These are phyloP conservation scores for Hapalemur alaotrensis DNA, from an alignment of 2,797 vertebrate genomes.

Conservation along the genomic window DNA sequence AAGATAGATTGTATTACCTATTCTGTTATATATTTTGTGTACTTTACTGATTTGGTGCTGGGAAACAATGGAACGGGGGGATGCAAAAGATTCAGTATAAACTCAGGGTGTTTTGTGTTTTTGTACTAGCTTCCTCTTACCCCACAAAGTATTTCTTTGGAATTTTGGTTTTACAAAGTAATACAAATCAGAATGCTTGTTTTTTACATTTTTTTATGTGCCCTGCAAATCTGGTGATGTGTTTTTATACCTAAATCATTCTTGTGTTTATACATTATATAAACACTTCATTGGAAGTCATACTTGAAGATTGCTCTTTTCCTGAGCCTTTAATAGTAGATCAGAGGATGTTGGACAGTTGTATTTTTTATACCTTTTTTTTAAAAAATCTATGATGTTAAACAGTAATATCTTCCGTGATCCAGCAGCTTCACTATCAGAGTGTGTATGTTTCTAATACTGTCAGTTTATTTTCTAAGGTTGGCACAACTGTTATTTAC, in stretches of 20 bases:
- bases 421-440: not conserved
- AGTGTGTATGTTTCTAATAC: not conserved
- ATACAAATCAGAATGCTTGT: not conserved
- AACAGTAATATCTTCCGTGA: not conserved
- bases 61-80: not conserved
- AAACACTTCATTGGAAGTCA: not conserved
- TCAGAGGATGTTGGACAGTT: not conserved
- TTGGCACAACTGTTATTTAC: not conserved
- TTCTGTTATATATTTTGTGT: not conserved
- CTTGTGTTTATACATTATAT: not conserved
- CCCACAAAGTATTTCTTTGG: not conserved
- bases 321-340: not conserved
- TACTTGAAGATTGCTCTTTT: not conserved
- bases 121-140: not conserved
- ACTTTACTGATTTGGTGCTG: not conserved
- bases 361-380: not conserved
- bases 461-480: not conserved
- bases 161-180: not conserved
- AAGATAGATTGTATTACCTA: not conserved
- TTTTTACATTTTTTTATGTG: not conserved
- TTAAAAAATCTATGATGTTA: not conserved
- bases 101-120: not conserved
- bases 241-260: not conserved
- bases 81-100: not conserved
- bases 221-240: rapidly evolving